Evolutionary conservation across 2,888 invertebrate genomes (phyloP).

Genomic region (Scaptodrosophila latifasciaeformis): DNA sequence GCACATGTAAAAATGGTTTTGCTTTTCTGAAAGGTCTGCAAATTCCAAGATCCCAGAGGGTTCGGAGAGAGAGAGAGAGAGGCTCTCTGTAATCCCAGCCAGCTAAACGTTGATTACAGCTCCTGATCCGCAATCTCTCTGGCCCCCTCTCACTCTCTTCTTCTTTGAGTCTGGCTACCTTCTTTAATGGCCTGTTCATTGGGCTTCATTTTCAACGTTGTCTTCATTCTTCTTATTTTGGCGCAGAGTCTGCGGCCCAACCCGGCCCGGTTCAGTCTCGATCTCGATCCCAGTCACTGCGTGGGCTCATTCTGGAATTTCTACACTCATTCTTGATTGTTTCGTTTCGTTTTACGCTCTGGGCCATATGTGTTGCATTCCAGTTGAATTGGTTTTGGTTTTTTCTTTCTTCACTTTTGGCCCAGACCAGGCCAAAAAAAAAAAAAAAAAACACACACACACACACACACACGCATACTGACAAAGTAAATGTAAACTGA

Average conservation of each 20-base stretch:
- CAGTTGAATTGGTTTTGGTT: slow-evolving; percentile 62
- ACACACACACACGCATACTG: too few relatives aligned
- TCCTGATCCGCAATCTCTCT: not conserved
- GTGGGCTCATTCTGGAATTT: slow-evolving; percentile 71
- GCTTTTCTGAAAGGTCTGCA: slow-evolving; percentile 13
- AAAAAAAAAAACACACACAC: not conserved
- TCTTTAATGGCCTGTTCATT: not conserved
- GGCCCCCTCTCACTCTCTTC: not conserved
- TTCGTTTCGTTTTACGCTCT: slow-evolving; percentile 68
- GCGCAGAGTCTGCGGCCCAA: too few relatives aligned
- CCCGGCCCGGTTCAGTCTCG: too few relatives aligned
- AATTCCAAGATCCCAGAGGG: slow-evolving; percentile 7
- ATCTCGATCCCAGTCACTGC: slow-evolving; percentile 35
- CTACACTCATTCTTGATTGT: slow-evolving; percentile 71
- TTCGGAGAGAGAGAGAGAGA: too few relatives aligned
- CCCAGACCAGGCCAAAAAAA: slow-evolving; percentile 1
- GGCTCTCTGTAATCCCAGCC: slow-evolving; percentile 41
- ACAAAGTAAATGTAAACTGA: too few relatives aligned
- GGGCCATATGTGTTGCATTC: slow-evolving; percentile 68
- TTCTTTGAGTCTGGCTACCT: not conserved
- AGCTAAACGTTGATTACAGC: slow-evolving; percentile 55
- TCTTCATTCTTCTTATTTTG: not conserved
- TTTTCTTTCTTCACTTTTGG: slow-evolving; percentile 1
- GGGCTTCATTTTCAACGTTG: too few relatives aligned
- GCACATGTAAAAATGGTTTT: slow-evolving; percentile 43